Percentiles rank a stretch among this genome's conserved stretches.
These are phyloP conservation scores for Muntiacus reevesi DNA, from an alignment of 2,113 vertebrate genomes.

Conservation along the genomic window DNA sequence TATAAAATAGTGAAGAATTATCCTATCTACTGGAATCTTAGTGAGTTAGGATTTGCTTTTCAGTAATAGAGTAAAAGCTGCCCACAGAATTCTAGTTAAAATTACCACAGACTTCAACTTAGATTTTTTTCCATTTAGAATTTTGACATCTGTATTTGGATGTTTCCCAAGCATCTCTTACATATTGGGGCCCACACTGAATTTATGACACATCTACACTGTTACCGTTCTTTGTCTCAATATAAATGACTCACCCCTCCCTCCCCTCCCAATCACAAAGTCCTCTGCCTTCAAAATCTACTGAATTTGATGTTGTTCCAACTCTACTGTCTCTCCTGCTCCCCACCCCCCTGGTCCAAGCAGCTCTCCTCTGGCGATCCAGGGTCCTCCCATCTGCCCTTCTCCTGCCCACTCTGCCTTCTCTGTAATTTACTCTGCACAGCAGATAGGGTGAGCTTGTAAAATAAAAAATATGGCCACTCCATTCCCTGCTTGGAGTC, in stretches of 20 bases:
- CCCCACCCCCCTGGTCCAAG: background rate
- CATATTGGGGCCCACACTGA: fast-evolving
- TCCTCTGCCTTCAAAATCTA: background rate
- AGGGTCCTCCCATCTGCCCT: background rate
- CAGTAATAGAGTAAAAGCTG: background rate
- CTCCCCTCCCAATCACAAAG: background rate
- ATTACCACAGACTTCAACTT: background rate
- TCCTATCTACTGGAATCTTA: background rate
- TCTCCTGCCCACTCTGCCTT: background rate
- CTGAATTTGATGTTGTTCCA: background rate
- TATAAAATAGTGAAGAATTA: background rate
- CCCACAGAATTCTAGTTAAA: background rate
- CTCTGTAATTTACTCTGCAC: background rate
- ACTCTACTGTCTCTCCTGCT: background rate
- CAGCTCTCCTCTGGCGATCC: background rate
- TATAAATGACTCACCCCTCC: background rate
- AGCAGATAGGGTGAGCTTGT: background rate
- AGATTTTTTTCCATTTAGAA: background rate
- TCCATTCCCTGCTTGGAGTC: background rate
- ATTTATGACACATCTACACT: background rate
- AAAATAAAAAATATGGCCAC: background rate
- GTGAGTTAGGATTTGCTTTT: background rate
- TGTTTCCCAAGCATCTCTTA: background rate
- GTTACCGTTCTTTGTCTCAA: fast-evolving
- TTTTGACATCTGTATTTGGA: background rate